These are phyloP conservation scores for Martes martes DNA, from an alignment of 2,113 vertebrate species.

Conservation along the genomic window DNA sequence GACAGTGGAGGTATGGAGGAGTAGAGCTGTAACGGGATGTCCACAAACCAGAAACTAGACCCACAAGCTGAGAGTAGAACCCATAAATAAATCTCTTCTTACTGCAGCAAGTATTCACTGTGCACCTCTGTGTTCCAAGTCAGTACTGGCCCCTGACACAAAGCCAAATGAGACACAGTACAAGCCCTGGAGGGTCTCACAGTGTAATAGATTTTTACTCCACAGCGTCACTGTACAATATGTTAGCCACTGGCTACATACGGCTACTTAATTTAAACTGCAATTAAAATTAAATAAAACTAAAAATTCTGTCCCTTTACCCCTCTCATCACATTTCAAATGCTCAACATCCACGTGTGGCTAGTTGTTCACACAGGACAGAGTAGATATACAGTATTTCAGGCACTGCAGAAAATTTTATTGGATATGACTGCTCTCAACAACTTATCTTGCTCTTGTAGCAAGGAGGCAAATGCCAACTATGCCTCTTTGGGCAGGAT, in stretches of 20 bases:
- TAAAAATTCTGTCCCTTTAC: background rate
- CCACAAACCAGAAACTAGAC: background rate
- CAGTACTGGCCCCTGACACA: background rate
- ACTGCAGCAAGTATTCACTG: background rate
- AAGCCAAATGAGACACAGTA: background rate
- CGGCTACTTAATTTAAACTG: background rate
- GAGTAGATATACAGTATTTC: background rate
- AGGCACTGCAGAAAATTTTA: background rate
- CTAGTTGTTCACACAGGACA: background rate
- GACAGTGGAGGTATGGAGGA: background rate
- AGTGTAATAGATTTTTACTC: background rate
- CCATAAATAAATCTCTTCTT: background rate
- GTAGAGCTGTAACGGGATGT: background rate
- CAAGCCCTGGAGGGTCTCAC: background rate
- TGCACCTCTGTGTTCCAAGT: rapidly evolving
- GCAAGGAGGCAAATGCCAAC: background rate
- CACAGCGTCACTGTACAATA: background rate
- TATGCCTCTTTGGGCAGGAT: background rate
- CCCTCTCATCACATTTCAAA: background rate
- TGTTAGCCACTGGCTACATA: background rate
- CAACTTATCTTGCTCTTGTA: background rate
- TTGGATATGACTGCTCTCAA: background rate
- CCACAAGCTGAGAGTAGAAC: too few species aligned
- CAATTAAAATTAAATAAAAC: background rate
- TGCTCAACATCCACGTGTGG: background rate